Base-by-base conservation (phyloP, 2,888 invertebrate species). In the Aphelenchoides bicaudatus region DNA sequence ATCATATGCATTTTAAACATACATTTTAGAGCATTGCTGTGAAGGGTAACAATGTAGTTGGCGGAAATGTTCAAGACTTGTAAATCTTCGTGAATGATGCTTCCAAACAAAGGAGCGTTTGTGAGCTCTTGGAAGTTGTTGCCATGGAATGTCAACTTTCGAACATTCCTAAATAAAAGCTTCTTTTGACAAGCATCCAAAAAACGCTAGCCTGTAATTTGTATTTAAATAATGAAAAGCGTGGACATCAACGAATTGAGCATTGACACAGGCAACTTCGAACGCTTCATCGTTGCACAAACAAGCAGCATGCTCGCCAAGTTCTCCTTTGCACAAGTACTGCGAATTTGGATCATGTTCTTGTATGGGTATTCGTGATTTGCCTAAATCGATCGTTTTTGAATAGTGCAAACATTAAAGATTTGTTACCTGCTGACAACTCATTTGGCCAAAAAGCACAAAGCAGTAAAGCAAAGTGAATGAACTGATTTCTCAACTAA, bases 51-150 rank as follows among this genome's bases (percentile, higher is more conserved):
- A 50, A 78, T 78, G 60, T 78, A 75, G 60, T 78, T 78, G 51
- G 78, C 75, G 25, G 75, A 75, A 30, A 78, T 71, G 61, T 78
- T 78, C 37, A 78, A 61, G 8, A 68, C 65, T 46, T 62, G 53
- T 16, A 78, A 57, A n/a, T 60, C 59, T 31, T 55, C 66, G 46
- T 75, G 73, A n/a, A 47, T 55, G 31, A 58, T 38, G 28, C 56
- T 53, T 2, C 74, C 74, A 53, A 78, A 78, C 25, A 78, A 62
- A 13, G 78, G 71, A 1, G 64, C 63, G 19, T 69, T 58, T 5
- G 78, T 74, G 8, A 78, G 66, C 46, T 78, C 73, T 68, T 75
- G 73, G 65, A 78, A 78, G 53, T 78, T 78, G 61, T 78, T 78
- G 4, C 78, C 78, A 54, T 76, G 75, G 59, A 78, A 75, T 6